Base-by-base conservation (phyloP, 1,140 invertebrate genomes). In the Bombus cullumanus region DNA sequence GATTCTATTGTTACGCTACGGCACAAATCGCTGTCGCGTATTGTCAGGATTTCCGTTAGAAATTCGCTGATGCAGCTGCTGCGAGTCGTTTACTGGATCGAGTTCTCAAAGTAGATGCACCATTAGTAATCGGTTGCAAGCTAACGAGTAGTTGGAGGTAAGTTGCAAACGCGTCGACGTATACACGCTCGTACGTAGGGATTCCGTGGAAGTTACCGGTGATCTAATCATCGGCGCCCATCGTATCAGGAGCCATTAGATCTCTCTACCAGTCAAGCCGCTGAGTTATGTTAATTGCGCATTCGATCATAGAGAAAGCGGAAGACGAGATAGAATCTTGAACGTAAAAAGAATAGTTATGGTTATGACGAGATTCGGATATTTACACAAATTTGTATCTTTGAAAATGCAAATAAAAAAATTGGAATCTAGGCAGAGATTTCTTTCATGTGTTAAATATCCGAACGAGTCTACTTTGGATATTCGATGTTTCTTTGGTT, bases 141-240 rank as follows among this genome's bases (percentile, higher is more conserved):
- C 28, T 53, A 72, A 83, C 81, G 59, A 76, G 37, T 64, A 68
- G 6, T 37, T 79, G 8, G 18, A 12, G 3, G 12, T 8, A 47
- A 80, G 12, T 74, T 74, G 31, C 25, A 53, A 39, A 80, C 34
- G 25, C 28, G 47, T 41, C 28, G 28, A 18, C 12, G 28, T 37
- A 6, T 10, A 13, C 59, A 39, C 22, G 9, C 39, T 57, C 34
- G 31, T 62, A 62, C 22, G 22, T 41, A 47, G 22, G 31, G 22
- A 75, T 41, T 53, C 31, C 22, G 18, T 41, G 73, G 47, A 75
- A 75, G 59, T 64, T 78, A 12, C 25, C 53, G 28, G 22, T 41
- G 80, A 82, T 73, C 71, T 57, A 62, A 80, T 80, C 64, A 69
- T 69, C 28, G 78, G 28, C 76, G 80, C 28, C 4, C 68, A 34